phyloP scores from a whole-genome alignment of 2,113 vertebrate species.

The Pionites leucogaster region DNA sequence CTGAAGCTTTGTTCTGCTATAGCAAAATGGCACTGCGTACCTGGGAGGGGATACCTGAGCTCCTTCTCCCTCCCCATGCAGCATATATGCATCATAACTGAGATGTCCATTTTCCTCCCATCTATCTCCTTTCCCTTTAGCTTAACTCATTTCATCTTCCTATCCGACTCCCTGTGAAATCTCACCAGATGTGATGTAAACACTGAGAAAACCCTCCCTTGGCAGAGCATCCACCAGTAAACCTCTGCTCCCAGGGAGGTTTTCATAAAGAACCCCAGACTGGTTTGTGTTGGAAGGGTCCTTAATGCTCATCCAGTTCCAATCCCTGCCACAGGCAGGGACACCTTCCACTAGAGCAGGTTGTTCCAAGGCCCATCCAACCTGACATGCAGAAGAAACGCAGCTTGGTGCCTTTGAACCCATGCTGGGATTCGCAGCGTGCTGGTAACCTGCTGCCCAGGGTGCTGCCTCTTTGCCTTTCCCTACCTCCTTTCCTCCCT shows the following conservation, averaged over 20 bases:
- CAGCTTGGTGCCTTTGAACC: background rate
- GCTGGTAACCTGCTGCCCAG: background rate
- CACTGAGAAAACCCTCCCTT: background rate
- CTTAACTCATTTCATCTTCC: background rate
- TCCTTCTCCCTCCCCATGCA: background rate
- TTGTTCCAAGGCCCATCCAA: background rate
- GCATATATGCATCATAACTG: accelerated
- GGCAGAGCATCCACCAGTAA: background rate
- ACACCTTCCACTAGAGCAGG: background rate
- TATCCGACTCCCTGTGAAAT: background rate
- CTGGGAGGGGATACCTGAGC: background rate
- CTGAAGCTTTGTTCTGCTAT: background rate
- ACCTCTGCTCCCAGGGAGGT: background rate
- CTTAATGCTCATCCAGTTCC: background rate
- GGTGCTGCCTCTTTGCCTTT: accelerated
- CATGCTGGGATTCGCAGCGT: accelerated
- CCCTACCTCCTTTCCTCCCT: background rate
- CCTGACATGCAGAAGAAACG: background rate
- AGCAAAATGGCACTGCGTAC: background rate
- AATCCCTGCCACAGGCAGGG: background rate
- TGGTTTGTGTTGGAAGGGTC: background rate
- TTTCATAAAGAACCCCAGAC: background rate
- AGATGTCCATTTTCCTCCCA: background rate
- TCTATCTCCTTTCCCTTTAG: background rate
- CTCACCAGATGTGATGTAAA: background rate